These are phyloP conservation scores for Aurelia aurita complex sp. Pacific DNA, from an alignment of 30 jellyfish, hydroid and myxozoan genomes.

Conservation along the genomic window DNA sequence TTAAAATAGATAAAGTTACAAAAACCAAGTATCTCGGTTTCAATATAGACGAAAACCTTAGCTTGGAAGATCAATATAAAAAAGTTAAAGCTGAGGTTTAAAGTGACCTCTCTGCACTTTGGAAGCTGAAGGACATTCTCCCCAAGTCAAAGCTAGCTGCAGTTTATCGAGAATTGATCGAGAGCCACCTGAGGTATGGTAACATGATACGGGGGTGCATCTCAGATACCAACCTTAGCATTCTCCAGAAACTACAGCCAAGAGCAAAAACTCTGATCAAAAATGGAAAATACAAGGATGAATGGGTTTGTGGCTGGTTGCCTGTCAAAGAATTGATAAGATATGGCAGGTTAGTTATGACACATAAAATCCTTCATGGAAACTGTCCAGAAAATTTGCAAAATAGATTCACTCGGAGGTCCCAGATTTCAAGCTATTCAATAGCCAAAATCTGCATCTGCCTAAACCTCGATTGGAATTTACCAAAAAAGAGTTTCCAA, in stretches of 20 bases:
- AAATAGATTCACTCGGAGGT: too few relatives aligned
- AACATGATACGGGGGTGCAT: too few relatives aligned
- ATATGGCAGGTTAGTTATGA: neutral
- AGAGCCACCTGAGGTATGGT: too few relatives aligned
- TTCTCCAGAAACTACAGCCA: too few relatives aligned
- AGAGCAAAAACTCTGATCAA: neutral
- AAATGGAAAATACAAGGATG: constrained; percentile 33
- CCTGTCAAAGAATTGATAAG: constrained; percentile 15
- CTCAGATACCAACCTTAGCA: too few relatives aligned
- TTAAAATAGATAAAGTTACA: too few relatives aligned
- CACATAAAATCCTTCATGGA: too few relatives aligned
- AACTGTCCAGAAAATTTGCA: too few relatives aligned
- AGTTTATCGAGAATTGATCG: too few relatives aligned
- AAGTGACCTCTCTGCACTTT: constrained; percentile 8
- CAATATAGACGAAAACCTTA: neutral
- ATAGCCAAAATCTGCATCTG: constrained; percentile 22
- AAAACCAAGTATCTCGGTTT: too few relatives aligned
- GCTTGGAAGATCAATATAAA: constrained; percentile 22
- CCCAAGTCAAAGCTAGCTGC: too few relatives aligned
- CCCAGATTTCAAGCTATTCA: neutral
- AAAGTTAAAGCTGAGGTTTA: constrained; percentile 12
- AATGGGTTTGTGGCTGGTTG: constrained; percentile 6
- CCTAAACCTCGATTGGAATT: constrained; percentile 47
- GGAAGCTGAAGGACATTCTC: constrained; percentile 8
- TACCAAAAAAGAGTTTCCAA: constrained; percentile 40